These are phyloP conservation scores for Nycticorax nycticorax DNA, from an alignment of 2,113 vertebrate genomes.

Conservation along the genomic window DNA sequence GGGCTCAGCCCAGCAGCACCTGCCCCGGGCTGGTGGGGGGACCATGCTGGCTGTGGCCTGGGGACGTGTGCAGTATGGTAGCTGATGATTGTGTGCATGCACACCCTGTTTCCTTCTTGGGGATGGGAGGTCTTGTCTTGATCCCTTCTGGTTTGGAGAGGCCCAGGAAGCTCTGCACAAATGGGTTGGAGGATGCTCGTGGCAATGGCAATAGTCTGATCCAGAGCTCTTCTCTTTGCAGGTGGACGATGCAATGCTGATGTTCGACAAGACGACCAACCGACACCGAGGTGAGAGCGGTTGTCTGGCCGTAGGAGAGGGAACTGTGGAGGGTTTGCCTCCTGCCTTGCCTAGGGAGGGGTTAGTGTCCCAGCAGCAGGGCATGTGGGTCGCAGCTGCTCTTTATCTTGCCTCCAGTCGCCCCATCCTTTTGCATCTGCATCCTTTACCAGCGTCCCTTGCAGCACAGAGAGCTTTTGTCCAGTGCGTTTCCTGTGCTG, in stretches of 20 bases:
- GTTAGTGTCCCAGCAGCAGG: not conserved
- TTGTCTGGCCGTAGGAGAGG: not conserved
- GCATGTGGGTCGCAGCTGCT: slow-evolving; percentile 65
- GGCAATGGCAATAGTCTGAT: not conserved
- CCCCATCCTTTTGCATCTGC: slow-evolving; percentile 69
- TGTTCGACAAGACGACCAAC: slow-evolving; percentile 99
- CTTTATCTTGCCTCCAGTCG: slow-evolving; percentile 73
- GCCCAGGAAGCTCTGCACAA: not conserved
- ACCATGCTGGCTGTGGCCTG: not conserved
- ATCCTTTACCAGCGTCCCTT: slow-evolving; percentile 57
- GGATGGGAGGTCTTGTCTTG: not conserved
- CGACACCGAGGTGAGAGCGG: slow-evolving; percentile 90
- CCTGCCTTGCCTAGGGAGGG: not conserved
- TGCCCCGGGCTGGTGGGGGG: not conserved
- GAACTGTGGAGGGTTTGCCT: not conserved
- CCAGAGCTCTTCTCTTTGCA: slow-evolving; percentile 68
- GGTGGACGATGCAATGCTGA: slow-evolving; percentile 99
- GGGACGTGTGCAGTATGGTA: not conserved
- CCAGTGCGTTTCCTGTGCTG: slow-evolving; percentile 72
- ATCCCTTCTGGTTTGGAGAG: not conserved
- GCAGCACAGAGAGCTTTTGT: slow-evolving; percentile 79
- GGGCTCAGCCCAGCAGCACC: not conserved
- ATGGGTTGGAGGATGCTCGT: not conserved
- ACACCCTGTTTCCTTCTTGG: not conserved
- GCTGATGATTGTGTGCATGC: not conserved